Conservation (phyloP, 2,797 vertebrate species). For the Sitta carolinensis region DNA sequence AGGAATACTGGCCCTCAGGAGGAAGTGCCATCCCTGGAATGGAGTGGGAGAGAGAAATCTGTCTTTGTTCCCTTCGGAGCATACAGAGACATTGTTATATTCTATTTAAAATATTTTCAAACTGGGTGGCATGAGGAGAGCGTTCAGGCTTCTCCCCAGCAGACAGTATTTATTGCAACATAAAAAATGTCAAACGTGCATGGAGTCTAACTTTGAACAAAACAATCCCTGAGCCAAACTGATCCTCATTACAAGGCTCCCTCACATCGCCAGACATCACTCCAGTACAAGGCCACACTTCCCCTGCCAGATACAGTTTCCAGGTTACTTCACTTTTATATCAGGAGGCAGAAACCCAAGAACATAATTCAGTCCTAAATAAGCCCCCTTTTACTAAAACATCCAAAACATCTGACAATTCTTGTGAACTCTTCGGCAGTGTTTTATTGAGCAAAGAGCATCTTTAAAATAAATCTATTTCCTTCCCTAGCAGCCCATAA, state of each 20-base stretch:
- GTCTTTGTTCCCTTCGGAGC: neutral
- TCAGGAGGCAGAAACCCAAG: neutral
- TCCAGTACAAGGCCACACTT: neutral
- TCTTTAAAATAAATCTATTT: constrained; percentile 5
- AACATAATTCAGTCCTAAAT: neutral
- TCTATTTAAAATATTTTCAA: neutral
- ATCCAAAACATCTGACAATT: neutral
- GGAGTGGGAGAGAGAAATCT: constrained; percentile 13
- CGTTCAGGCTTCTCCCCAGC: neutral
- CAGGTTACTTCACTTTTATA: neutral
- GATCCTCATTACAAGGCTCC: neutral
- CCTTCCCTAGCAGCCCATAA: constrained; percentile 4
- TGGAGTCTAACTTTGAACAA: neutral
- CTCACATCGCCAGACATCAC: neutral
- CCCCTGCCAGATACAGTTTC: neutral
- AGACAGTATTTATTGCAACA: neutral
- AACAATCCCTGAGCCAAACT: neutral
- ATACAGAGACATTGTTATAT: neutral
- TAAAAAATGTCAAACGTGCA: neutral
- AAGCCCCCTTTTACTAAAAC: neutral
- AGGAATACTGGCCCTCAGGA: neutral
- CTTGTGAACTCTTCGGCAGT: neutral
- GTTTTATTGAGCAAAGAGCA: neutral
- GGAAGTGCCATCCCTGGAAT: neutral
- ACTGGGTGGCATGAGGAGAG: neutral